These are phyloP conservation scores for Ciconia boyciana DNA, from an alignment of 2,113 vertebrate species.

Conservation along the genomic window DNA sequence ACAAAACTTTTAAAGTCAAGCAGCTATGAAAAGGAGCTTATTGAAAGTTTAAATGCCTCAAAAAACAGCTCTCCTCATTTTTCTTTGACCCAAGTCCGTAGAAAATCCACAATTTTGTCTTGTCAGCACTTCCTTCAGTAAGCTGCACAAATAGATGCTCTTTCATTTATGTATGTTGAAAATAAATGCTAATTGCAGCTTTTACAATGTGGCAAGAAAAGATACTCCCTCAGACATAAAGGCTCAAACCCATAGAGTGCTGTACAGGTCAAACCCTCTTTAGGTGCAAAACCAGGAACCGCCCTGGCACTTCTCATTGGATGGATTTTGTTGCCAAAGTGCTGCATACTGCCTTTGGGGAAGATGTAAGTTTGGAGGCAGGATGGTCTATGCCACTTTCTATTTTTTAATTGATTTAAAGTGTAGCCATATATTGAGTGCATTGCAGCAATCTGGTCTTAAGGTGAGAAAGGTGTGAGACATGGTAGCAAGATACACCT, in stretches of 20 bases:
- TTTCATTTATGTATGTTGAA: not conserved
- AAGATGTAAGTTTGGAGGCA: not conserved
- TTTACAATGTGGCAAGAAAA: not conserved
- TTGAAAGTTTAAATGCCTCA: not conserved
- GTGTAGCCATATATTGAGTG: accelerated
- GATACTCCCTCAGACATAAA: not conserved
- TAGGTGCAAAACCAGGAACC: not conserved
- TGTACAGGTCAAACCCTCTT: not conserved
- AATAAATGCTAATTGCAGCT: not conserved
- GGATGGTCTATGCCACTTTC: not conserved
- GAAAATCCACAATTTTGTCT: not conserved
- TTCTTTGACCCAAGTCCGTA: not conserved
- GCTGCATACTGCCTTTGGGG: not conserved
- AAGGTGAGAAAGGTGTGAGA: not conserved
- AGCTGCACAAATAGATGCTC: not conserved
- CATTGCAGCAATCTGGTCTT: not conserved
- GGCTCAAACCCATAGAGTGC: not conserved
- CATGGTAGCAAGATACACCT: not conserved
- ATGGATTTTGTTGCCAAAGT: not conserved
- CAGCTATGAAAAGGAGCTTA: not conserved
- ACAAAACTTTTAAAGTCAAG: not conserved
- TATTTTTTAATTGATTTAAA: not conserved
- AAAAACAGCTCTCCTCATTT: not conserved
- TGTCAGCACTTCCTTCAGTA: not conserved
- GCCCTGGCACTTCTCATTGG: not conserved